Evolutionary conservation across 2,113 vertebrate genomes (phyloP).

Genomic region (Gnathonemus longibarbis): DNA sequence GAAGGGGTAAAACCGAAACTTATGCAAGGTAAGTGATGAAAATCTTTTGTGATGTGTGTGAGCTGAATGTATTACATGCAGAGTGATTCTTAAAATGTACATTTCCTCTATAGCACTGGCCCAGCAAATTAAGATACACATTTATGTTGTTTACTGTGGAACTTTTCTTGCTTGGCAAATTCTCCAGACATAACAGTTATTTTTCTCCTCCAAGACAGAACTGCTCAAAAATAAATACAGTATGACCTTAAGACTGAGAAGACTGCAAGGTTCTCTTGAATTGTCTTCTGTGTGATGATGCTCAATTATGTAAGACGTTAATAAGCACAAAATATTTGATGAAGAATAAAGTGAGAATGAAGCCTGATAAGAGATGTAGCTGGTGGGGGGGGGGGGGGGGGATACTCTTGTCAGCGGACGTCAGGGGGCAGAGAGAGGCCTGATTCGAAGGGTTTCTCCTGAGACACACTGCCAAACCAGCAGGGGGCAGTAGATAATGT

Average conservation of each 20-base stretch:
- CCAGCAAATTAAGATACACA: background rate
- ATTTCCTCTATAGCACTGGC: background rate
- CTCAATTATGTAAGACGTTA: background rate
- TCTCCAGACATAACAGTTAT: background rate
- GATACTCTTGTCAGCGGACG: background rate
- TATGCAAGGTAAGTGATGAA: background rate
- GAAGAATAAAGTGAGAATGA: background rate
- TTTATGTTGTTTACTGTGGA: background rate
- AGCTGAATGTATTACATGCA: background rate
- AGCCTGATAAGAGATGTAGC: background rate
- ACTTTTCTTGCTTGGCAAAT: background rate
- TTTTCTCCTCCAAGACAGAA: background rate
- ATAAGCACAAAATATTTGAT: background rate
- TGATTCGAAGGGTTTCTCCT: background rate
- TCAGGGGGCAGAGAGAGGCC: background rate
- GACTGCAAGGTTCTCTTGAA: background rate
- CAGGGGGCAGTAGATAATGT: conserved; percentile 65
- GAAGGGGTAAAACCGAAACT: background rate
- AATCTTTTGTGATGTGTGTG: background rate
- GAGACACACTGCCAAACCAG: conserved; percentile 40
- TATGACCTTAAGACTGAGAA: background rate
- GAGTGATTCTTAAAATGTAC: background rate
- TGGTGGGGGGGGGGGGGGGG: background rate
- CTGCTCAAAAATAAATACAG: background rate
- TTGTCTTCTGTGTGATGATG: background rate